Base-by-base conservation (phyloP, 2,797 vertebrate species). In the Carduelis carduelis region DNA sequence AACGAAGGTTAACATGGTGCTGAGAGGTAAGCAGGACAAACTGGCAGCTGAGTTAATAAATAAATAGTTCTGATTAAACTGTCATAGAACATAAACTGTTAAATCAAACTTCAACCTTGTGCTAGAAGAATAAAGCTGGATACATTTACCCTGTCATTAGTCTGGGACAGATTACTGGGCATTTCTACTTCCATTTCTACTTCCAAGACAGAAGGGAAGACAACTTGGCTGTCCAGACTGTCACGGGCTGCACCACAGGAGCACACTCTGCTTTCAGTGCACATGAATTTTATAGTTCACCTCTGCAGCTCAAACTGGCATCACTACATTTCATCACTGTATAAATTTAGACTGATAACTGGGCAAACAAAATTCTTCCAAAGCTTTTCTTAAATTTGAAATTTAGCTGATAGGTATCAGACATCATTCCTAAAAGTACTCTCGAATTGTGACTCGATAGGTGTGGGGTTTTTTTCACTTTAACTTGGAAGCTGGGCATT, bases 21-120 rank as follows among this genome's bases (percentile, higher is more conserved):
- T 57, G 50, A 88, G 68, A 90, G 16, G 78, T 37, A 91, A 80
- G 79, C 9, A 16, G 46, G 34, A 87, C 43, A 91, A 92, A 91
- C 56, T 30, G 46, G 56, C 41, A 87, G 24, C 14, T 71, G 65
- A 79, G 68, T 93, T 95, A 93, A 95, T 91, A 94, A 91, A 95
- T 79, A 79, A 89, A 61, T 75, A 92, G 49, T 57, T 90, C 39
- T 77, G 46, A 90, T 86, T 85, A 95, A 92, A 85, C 24, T 78
- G 53, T 64, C 60, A 89, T 37, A 91, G 69, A 75, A 57, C 3
- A 26, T 50, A n/a, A 89, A 53, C 41, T 26, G 5, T 30, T 82
- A 69, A 82, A 87, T 82, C 46, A 57, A 71, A 47, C 30, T 23
- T 85, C 46, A 60, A 68, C 19, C 37, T 64, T 64, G 22, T 53